Base-by-base conservation (phyloP, 2,113 vertebrate genomes). In the Malurus alboscapulatus region DNA sequence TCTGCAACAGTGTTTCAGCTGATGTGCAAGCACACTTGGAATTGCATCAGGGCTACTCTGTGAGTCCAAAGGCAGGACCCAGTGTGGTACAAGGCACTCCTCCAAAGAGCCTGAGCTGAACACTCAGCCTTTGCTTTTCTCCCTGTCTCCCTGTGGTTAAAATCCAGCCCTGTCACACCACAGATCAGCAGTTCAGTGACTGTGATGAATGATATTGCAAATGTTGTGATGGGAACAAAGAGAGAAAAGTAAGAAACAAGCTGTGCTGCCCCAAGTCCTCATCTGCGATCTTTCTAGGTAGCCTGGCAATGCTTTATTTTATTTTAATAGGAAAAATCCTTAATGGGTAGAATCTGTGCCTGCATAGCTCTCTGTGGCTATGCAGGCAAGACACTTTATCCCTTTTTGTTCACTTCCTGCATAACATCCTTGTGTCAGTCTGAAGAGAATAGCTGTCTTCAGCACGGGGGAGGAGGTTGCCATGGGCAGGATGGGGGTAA, bases 381-480 rank as follows among this genome's bases (percentile, higher is more conserved):
- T 80, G 54, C 72, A 62, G 58, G 32, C 59, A 69, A 69, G 50
- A 32, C 4, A 8, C 54, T 58, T 74, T 26, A 38, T 26, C 38
- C 38, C 26, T 7, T 72, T 66, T 80, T 87, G 10, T 48, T 71
- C 3, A 5, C 55, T 79, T 79, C n/a, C 54, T 44, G 53, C 40
- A 4, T 7, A 24, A 58, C 0, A 0, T 58, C 55, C 34, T 27
- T 16, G 45, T 44, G 45, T 69, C 45, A 27, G 0, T 61, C 24
- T 50, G 45, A 74, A 79, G 63, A 65, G 62, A 80, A 14, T 12
- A 24, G 2, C 26, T 63, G 27, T 58, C 45, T 78, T 32, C 57
- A 92, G 34, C 30, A 5, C 54, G 29, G 71, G 66, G 30, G 40
- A 74, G 12, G 44, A 90, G 36, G 59, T 47, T 34, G 10, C 14